Evolutionary conservation across 2,888 invertebrate species (phyloP), one percentile per base, ranked within the genome.

Genomic region (Mechanitis messenoides): DNA sequence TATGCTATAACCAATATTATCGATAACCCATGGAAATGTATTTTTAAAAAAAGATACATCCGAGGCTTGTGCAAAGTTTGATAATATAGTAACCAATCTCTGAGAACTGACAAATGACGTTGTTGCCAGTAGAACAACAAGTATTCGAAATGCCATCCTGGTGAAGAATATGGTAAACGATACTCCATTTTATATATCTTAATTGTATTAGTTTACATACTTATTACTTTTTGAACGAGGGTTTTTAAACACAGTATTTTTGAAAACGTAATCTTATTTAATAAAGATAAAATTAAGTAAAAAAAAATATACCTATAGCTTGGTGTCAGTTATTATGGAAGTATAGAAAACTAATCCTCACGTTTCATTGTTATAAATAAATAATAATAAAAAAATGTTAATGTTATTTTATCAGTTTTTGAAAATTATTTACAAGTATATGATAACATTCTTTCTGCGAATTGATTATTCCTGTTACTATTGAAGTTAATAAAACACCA

Each of bases 11-110:
- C 74, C 76, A 35, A 74, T 67, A 53, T 77, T 75, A 33, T 74
- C 72, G 1, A 73, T 68, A 9, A 78, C 64, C 72, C 73, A 78
- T 3, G 75, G 76, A 11, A 73, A 67, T 3, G 71, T 69, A 5
- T 60, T 61, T 55, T 67, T 68, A 56, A 76, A 77, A 61, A 78
- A 78, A 9, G 62, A 42, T 2, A 68, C 59, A 42, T 76, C 74
- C 3, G 63, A 64, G 4, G 66, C 59, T 28, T 67, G 71, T 12
- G 67, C 61, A 42, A 76, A 74, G 63, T 77, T 70, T 4, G 75
- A 71, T 42, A 72, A 72, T 6, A 77, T 68, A 59, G 60, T 69
- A 4, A 69, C 71, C 69, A 70, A 66, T 66, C 61, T 67, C 56
- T 65, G 45, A 60, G 70, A 69, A 67, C 53, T 47, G 35, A 56